phyloP scores from a whole-genome alignment of 2,888 invertebrate species.

The Peribatodes rhomboidaria region DNA sequence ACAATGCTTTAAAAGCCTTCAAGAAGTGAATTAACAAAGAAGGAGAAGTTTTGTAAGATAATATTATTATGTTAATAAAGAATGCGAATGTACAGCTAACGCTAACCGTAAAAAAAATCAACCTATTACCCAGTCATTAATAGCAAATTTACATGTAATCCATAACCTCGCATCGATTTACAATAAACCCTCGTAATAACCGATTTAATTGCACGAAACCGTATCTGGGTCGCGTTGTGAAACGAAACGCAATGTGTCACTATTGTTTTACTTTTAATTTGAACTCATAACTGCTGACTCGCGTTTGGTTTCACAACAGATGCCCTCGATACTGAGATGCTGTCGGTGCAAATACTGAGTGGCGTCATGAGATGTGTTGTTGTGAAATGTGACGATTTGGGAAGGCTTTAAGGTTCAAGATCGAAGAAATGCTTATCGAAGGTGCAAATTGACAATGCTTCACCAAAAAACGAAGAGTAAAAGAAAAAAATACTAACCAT shows the following conservation, averaged over 20 bases:
- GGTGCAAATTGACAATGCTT: too few relatives aligned
- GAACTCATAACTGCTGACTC: constrained; percentile 42
- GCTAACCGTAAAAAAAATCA: neutral
- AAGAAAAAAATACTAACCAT: too few relatives aligned
- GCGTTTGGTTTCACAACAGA: constrained; percentile 47
- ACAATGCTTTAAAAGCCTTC: too few relatives aligned
- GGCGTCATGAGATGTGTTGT: neutral
- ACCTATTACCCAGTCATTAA: neutral
- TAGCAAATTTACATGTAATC: neutral
- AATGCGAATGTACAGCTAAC: too few relatives aligned
- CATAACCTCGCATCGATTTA: constrained; percentile 27
- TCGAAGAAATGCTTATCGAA: neutral
- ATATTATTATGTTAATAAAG: too few relatives aligned
- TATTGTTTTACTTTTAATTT: constrained; percentile 51
- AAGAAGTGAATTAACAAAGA: too few relatives aligned
- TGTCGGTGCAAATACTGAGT: constrained; percentile 23
- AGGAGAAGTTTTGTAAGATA: too few relatives aligned
- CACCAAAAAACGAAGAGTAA: too few relatives aligned
- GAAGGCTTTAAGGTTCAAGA: neutral
- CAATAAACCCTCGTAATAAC: constrained; percentile 28
- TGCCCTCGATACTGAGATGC: constrained; percentile 43
- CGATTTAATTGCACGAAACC: constrained; percentile 27
- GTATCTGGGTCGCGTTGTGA: constrained; percentile 56
- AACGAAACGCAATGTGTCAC: constrained; percentile 50
- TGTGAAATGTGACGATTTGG: neutral